Base-by-base conservation (phyloP, 92 coral and sea anemone genomes). In the Actinernus sp. region DNA sequence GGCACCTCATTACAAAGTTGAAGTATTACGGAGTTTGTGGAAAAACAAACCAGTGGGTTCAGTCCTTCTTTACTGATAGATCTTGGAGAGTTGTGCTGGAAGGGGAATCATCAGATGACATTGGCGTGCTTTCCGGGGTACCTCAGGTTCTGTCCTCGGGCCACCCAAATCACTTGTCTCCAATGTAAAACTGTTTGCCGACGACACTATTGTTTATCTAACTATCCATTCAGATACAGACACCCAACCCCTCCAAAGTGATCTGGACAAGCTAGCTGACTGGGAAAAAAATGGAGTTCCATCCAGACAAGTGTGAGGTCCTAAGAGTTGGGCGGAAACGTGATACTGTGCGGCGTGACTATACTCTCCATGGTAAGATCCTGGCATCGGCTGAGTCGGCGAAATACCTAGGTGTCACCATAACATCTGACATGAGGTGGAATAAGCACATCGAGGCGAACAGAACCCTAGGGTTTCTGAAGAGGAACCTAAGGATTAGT, bases 321-420 rank as follows among this genome's bases (percentile, higher is more conserved):
- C n/a, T n/a, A n/a, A n/a, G n/a, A n/a, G n/a, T n/a, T n/a, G n/a
- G n/a, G n/a, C n/a, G n/a, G n/a, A n/a, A n/a, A n/a, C n/a, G n/a
- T n/a, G n/a, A n/a, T n/a, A n/a, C n/a, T n/a, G n/a, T n/a, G n/a
- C n/a, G n/a, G n/a, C n/a, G n/a, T n/a, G n/a, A n/a, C n/a, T n/a
- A n/a, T n/a, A n/a, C n/a, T n/a, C n/a, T n/a, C n/a, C n/a, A n/a
- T n/a, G n/a, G n/a, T n/a, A n/a, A n/a, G n/a, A n/a, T n/a, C n/a
- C n/a, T n/a, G n/a, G n/a, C n/a, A n/a, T n/a, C 52, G 4, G 52
- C 47, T 12, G 43, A 71, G 17, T 60, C 71, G 18, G 55, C 72
- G 16, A 48, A 73, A 31, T 73, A 73, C 62, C 73, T 73, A 12
- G 81, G 75, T 13, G 75, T 73, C 17, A 73, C 81, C 37, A 10